These are phyloP conservation scores for Tiliqua scincoides DNA, from an alignment of 2,113 vertebrate species.

Conservation along the genomic window DNA sequence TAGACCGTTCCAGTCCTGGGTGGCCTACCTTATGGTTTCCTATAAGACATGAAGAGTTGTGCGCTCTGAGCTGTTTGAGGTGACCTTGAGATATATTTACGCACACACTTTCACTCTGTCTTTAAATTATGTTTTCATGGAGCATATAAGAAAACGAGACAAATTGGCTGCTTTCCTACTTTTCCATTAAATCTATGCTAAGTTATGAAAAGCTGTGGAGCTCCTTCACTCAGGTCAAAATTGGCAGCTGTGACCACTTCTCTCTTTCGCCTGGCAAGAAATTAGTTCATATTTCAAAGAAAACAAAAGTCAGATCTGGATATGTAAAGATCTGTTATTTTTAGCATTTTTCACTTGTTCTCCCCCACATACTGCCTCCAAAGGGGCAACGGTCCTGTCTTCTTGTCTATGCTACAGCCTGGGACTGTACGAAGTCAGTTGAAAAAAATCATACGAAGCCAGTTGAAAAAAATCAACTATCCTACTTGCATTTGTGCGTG, in stretches of 20 bases:
- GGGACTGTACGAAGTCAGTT: too few relatives aligned
- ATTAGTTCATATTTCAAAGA: constrained; percentile 8
- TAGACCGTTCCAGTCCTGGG: background rate
- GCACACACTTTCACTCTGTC: constrained; percentile 41
- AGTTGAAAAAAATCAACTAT: background rate
- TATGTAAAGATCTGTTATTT: background rate
- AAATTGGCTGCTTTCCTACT: constrained; percentile 58
- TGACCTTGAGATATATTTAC: constrained; percentile 23
- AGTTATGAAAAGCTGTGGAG: constrained; percentile 48
- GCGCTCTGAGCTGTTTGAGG: background rate
- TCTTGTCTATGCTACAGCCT: background rate
- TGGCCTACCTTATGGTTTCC: background rate
- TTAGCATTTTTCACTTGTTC: background rate
- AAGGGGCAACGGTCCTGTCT: background rate
- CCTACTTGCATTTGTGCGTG: background rate
- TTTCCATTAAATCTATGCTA: constrained; percentile 69
- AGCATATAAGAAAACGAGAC: constrained; percentile 33
- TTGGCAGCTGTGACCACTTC: constrained; percentile 19
- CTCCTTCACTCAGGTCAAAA: constrained; percentile 40
- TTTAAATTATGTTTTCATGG: constrained; percentile 51
- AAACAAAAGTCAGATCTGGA: background rate
- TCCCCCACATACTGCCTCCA: background rate
- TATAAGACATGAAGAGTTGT: background rate
- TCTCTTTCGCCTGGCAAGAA: background rate
- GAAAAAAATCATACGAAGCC: background rate